These are phyloP conservation scores for Anser brachyrhynchus DNA, from an alignment of 2,113 vertebrate genomes.

Conservation along the genomic window DNA sequence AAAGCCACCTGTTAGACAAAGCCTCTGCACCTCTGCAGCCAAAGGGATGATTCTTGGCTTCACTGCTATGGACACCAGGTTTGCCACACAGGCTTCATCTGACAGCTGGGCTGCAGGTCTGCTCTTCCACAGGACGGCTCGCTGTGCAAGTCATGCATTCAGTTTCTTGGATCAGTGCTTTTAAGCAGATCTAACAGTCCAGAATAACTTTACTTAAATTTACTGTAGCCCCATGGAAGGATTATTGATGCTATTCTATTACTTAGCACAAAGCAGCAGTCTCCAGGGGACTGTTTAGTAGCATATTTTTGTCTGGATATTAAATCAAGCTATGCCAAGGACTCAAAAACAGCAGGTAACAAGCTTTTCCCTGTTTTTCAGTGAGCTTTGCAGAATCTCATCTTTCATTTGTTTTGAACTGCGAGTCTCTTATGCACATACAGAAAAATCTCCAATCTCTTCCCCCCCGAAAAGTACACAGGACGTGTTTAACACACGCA, in stretches of 20 bases:
- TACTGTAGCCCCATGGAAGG: not conserved
- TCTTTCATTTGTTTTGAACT: constrained; percentile 32
- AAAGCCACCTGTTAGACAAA: not conserved
- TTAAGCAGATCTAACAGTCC: not conserved
- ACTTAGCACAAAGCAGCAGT: not conserved
- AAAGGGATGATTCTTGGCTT: not conserved
- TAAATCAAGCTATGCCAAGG: constrained; percentile 27
- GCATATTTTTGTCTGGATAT: constrained; percentile 16
- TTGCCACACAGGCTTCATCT: not conserved
- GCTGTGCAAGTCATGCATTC: not conserved
- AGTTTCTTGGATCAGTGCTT: not conserved
- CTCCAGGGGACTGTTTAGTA: not conserved
- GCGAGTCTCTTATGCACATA: not conserved
- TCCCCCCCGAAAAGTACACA: not conserved
- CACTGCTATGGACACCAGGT: not conserved
- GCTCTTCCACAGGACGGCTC: not conserved
- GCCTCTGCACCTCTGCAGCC: not conserved
- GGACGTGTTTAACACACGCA: not conserved
- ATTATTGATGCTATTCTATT: constrained; percentile 32
- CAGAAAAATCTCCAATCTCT: not conserved
- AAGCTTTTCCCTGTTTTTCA: constrained; percentile 16
- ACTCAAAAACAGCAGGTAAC: constrained; percentile 21
- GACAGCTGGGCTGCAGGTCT: accelerated
- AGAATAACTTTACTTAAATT: constrained; percentile 31
- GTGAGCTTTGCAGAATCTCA: not conserved